Base-by-base conservation (phyloP, 1,140 invertebrate genomes). In the Gonioctena quinquepunctata region DNA sequence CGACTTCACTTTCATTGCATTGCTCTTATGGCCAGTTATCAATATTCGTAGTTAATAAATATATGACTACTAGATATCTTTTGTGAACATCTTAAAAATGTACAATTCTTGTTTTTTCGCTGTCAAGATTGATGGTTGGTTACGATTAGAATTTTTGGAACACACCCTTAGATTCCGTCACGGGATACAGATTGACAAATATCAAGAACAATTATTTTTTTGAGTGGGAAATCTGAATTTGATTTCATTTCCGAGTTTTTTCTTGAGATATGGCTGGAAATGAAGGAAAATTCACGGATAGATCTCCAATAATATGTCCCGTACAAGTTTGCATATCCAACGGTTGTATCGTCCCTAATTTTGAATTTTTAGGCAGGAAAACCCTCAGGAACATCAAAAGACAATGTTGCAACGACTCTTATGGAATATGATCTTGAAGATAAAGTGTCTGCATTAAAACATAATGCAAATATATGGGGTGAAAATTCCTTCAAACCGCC, bases 401-500 rank as follows among this genome's bases (percentile, higher is more conserved):
- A 83, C 28, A 74, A 42, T 54, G 78, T 83, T n/a, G 50, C 70
- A 18, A 80, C 83, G 52, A 80, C 76, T 21, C 71, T 86, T 26
- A 65, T 84, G 66, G 79, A 84, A 75, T 86, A 86, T 61, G 72
- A 81, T 22, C 56, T 86, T 8, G 84, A 85, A 72, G 85, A 86
- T 73, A 77, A 86, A 79, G 82, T 83, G 2, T 82, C 83, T 69
- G 81, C 85, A 18, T 71, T 87, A 4, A 77, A 86, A 8, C 80
- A 83, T 71, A 84, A 86, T 59, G 82, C 83, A 8, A 80, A 85
- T 8, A 77, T 85, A 25, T 74, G 56, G 59, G 61, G 72, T 60
- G 68, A 75, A 64, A 66, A 72, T 25, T 21, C 52, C 59, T 66
- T 69, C 63, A 13, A 59, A 61, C 42, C 27, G 19, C 83, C 82